Conservation (phyloP, 2,113 vertebrate species). For the Brachirus orientalis region DNA sequence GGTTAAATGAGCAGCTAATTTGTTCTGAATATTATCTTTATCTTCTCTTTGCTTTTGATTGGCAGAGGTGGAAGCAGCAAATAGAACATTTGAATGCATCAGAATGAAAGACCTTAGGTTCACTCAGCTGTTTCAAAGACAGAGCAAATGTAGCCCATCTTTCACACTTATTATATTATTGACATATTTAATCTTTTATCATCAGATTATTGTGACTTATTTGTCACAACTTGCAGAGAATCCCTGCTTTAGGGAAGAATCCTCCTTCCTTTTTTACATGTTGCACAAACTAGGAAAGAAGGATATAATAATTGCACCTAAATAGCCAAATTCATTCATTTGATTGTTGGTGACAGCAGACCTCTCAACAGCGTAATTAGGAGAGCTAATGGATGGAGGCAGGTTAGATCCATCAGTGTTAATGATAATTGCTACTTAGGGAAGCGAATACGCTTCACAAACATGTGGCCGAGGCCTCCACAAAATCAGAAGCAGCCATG, state of each 20-base stretch:
- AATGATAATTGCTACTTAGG: constrained; percentile 80
- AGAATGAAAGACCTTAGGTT: not conserved
- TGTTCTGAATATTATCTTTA: too few species aligned
- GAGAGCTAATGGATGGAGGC: constrained; percentile 76
- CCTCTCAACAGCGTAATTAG: constrained; percentile 79
- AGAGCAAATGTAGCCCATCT: not conserved
- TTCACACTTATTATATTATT: constrained; percentile 12
- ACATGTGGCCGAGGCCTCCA: constrained; percentile 44
- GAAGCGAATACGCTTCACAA: constrained; percentile 58
- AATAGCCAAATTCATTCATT: constrained; percentile 81
- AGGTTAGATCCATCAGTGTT: constrained; percentile 81
- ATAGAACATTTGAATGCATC: not conserved
- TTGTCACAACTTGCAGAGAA: constrained; percentile 24
- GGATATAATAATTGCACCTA: constrained; percentile 68
- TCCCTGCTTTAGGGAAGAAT: constrained; percentile 20
- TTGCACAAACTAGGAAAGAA: constrained; percentile 28
- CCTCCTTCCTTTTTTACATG: constrained; percentile 57
- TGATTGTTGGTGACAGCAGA: constrained; percentile 78
- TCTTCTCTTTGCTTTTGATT: not conserved
- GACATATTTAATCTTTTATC: constrained; percentile 2
- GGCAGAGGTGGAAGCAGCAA: not conserved
- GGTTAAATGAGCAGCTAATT: not conserved
- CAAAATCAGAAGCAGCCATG: constrained; percentile 56
- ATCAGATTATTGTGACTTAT: constrained; percentile 41
- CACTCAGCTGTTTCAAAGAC: not conserved